Evolutionary conservation across 2,888 invertebrate species (phyloP).

Genomic region (Drosophila suboccidentalis): DNA sequence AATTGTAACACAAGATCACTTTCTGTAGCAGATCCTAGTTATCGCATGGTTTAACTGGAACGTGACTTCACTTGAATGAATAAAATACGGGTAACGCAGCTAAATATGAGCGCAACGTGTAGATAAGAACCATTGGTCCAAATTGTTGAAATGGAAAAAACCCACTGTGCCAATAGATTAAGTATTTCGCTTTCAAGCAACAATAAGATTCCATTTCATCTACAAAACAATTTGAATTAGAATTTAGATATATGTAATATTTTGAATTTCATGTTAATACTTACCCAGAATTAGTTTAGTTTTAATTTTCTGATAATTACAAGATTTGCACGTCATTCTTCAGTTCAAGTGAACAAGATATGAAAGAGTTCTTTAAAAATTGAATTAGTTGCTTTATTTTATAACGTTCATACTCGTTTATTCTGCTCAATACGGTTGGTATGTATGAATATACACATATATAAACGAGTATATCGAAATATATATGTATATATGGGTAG

Average conservation of each 20-base stretch:
- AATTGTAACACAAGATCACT: background rate
- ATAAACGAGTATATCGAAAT: conserved; percentile 13
- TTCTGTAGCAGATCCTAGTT: background rate
- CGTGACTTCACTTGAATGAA: background rate
- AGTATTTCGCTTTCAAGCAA: background rate
- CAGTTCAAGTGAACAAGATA: background rate
- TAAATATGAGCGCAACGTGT: background rate
- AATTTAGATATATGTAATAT: no score
- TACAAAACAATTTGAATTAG: background rate
- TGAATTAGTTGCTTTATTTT: conserved; percentile 53
- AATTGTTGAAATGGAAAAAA: background rate
- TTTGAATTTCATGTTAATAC: background rate
- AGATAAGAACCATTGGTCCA: background rate
- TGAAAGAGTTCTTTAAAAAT: conserved; percentile 41
- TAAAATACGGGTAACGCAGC: background rate
- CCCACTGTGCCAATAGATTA: no score
- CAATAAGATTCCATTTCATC: background rate
- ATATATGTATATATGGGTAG: conserved; percentile 21
- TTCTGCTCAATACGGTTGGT: conserved; percentile 36
- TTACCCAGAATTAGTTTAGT: background rate
- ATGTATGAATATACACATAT: conserved; percentile 25
- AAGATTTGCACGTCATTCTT: background rate
- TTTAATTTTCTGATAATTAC: background rate
- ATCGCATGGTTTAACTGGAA: background rate
- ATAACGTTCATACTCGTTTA: conserved; percentile 44